phyloP scores from a whole-genome alignment of 1,140 invertebrate species.

The Coenobita brevimanus region DNA sequence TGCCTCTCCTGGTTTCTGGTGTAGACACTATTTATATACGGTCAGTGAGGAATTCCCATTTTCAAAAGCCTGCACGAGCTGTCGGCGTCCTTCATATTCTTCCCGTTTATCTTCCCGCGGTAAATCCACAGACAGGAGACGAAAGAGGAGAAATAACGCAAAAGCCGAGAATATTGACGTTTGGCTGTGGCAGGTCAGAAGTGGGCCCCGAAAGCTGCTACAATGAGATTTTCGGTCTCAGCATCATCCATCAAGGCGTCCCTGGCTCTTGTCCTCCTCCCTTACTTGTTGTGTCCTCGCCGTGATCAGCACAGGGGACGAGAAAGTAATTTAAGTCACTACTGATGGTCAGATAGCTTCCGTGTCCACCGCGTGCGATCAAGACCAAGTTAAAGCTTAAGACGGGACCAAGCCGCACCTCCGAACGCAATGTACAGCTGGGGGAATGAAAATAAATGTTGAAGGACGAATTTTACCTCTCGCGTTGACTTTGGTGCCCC shows the following conservation, averaged over 20 bases:
- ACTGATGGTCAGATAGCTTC: background rate
- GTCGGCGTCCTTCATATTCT: background rate
- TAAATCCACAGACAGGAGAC: background rate
- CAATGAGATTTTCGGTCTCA: conserved; percentile 51
- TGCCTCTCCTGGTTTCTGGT: no score
- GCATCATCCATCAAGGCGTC: conserved; percentile 44
- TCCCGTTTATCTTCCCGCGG: background rate
- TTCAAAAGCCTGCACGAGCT: conserved; percentile 1
- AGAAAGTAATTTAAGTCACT: background rate
- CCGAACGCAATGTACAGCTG: conserved; percentile 61
- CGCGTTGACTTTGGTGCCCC: background rate
- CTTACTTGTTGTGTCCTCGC: background rate
- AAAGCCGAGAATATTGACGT: conserved; percentile 60
- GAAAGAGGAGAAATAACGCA: conserved; percentile 44
- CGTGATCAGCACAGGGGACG: background rate
- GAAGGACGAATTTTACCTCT: conserved; percentile 62
- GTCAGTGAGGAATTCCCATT: no score
- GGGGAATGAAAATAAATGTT: conserved; percentile 59
- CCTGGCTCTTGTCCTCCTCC: background rate
- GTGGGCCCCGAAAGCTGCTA: conserved; percentile 35
- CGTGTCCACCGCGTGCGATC: no score
- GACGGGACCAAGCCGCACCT: conserved; percentile 17
- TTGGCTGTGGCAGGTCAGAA: conserved; percentile 41
- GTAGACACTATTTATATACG: no score
- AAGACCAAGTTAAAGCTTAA: background rate